These are phyloP conservation scores for Heteropelma amictum DNA, from an alignment of 2,888 invertebrate genomes.

Conservation along the genomic window DNA sequence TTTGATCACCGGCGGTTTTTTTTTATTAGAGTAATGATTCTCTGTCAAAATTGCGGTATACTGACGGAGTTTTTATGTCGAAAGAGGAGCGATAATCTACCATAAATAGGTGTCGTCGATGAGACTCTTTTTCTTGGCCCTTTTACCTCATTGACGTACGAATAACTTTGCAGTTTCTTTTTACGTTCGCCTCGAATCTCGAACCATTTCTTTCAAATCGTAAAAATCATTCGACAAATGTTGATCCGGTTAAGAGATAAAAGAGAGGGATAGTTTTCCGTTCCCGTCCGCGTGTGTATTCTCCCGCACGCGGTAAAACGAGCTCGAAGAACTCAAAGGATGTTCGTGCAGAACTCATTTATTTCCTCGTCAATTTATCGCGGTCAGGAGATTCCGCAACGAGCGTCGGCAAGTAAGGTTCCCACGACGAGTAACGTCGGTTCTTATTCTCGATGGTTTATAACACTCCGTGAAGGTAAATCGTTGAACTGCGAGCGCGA, in stretches of 20 bases:
- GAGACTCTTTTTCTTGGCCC: not conserved
- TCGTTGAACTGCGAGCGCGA: not conserved
- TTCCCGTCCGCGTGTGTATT: no score
- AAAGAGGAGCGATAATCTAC: conserved; percentile 13
- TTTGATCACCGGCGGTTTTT: no score
- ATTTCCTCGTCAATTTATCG: conserved; percentile 40
- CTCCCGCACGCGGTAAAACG: conserved; percentile 44
- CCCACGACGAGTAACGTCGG: conserved; percentile 10
- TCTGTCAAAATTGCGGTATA: conserved; percentile 1
- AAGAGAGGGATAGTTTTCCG: not conserved
- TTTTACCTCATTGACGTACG: conserved; percentile 3
- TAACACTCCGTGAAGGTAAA: conserved; percentile 30
- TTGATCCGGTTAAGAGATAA: conserved; percentile 25
- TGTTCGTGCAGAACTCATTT: conserved; percentile 24
- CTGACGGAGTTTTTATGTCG: conserved; percentile 40
- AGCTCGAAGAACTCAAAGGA: not conserved
- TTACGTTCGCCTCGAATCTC: not conserved
- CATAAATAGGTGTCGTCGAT: conserved; percentile 14
- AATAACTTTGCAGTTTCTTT: not conserved
- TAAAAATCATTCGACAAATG: conserved; percentile 45
- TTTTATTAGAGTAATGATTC: conserved; percentile 18
- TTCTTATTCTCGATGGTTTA: not conserved
- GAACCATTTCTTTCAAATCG: conserved; percentile 28
- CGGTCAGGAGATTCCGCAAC: conserved; percentile 29
- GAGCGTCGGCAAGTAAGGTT: conserved; percentile 52